Evolutionary conservation across 1,140 invertebrate genomes (phyloP).

Genomic region (Atta colombica): DNA sequence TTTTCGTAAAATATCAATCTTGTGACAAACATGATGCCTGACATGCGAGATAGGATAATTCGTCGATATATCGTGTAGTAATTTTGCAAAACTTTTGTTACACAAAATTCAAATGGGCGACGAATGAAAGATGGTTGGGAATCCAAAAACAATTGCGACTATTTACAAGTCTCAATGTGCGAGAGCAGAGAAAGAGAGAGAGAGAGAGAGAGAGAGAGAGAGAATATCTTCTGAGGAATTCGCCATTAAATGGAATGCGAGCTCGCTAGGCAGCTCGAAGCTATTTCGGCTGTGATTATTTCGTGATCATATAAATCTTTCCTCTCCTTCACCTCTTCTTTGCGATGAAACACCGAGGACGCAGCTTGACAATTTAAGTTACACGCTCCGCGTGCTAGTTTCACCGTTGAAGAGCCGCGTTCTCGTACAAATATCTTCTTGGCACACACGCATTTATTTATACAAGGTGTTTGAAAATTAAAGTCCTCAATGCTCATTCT

Average conservation of each 20-base stretch:
- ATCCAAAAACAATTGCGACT: slow-evolving; percentile 35
- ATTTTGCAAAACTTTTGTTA: not conserved
- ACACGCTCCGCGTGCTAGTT: slow-evolving; percentile 40
- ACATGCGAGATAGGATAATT: not conserved
- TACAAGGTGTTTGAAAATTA: slow-evolving; percentile 2
- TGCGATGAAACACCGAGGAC: slow-evolving; percentile 41
- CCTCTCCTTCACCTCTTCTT: not conserved
- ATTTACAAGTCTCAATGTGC: slow-evolving; percentile 20
- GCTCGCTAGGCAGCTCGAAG: slow-evolving; percentile 56
- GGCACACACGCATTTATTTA: slow-evolving; percentile 45
- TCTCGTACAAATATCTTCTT: slow-evolving; percentile 39
- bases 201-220: not conserved
- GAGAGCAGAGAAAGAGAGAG: not conserved
- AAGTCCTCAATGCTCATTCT: slow-evolving; percentile 4
- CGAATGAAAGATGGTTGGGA: not conserved
- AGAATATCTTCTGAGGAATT: slow-evolving; percentile 32
- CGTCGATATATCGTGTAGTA: not conserved
- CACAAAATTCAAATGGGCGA: not conserved
- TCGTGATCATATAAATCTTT: slow-evolving; percentile 62
- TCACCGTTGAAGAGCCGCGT: slow-evolving; percentile 23
- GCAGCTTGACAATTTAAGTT: slow-evolving; percentile 54
- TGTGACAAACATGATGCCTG: not conserved
- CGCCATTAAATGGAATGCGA: slow-evolving; percentile 43
- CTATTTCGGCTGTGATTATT: slow-evolving; percentile 61
- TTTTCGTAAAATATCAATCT: slow-evolving; percentile 3